Percentiles rank a stretch among this genome's conserved stretches.
These are phyloP conservation scores for Odiellus spinosus DNA, from an alignment of 2,888 invertebrate species.

Conservation along the genomic window DNA sequence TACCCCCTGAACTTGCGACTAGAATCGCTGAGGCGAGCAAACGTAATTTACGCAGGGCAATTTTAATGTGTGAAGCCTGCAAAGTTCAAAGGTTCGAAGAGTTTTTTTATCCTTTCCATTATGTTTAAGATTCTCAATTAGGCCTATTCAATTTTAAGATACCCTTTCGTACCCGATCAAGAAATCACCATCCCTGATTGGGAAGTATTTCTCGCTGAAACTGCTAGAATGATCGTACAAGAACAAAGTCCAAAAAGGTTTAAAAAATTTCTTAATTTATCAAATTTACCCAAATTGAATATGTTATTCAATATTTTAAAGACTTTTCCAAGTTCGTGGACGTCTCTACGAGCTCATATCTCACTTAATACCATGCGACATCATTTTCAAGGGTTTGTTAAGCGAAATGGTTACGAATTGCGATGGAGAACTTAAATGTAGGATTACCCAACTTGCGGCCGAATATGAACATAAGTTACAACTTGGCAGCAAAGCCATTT, in stretches of 20 bases:
- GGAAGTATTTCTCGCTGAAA: constrained; percentile 71
- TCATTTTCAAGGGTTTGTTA: constrained; percentile 74
- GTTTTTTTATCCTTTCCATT: constrained; percentile 5
- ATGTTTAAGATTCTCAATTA: constrained; percentile 7
- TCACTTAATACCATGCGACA: constrained; percentile 81
- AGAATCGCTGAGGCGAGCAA: constrained; percentile 61
- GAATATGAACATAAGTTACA: constrained; percentile 82
- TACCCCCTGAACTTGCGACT: constrained; percentile 58
- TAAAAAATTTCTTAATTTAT: constrained; percentile 1
- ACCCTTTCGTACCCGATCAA: constrained; percentile 64
- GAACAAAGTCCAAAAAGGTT: constrained; percentile 62
- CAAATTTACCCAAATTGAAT: neutral
- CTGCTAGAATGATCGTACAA: constrained; percentile 64
- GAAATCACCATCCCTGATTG: constrained; percentile 78
- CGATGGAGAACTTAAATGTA: constrained; percentile 71
- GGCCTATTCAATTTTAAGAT: constrained; percentile 33
- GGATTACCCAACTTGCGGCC: constrained; percentile 71
- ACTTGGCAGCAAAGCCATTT: constrained; percentile 82
- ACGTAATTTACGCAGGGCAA: constrained; percentile 75
- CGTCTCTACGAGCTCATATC: constrained; percentile 80
- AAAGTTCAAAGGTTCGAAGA: constrained; percentile 57
- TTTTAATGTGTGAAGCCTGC: constrained; percentile 84
- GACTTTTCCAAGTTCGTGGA: constrained; percentile 64
- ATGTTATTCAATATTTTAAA: constrained; percentile 25
- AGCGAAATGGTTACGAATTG: constrained; percentile 72